Percentiles rank a stretch among this genome's conserved stretches.
phyloP scores from a whole-genome alignment of 2,888 invertebrate species.

The Tortricodes alternella region DNA sequence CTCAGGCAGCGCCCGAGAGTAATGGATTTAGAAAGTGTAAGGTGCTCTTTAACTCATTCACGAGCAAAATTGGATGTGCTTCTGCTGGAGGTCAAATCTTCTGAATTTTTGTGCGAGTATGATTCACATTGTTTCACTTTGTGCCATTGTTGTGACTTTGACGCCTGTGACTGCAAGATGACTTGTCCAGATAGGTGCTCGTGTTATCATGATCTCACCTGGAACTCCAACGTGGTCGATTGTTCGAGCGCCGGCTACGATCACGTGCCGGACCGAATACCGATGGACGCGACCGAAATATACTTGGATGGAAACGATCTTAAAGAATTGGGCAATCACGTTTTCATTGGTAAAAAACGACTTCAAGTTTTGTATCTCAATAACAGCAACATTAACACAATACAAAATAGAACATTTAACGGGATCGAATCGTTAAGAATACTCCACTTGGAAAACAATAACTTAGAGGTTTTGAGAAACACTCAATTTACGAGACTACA shows the following conservation, averaged over 20 bases:
- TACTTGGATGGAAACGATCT: slow-evolving; percentile 92
- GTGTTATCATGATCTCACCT: slow-evolving; percentile 93
- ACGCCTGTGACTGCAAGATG: slow-evolving; percentile 96
- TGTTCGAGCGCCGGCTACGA: slow-evolving; percentile 89
- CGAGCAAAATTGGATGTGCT: slow-evolving; percentile 84
- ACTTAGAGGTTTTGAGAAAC: slow-evolving; percentile 87
- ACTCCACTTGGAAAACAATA: slow-evolving; percentile 90
- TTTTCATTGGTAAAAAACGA: slow-evolving; percentile 93
- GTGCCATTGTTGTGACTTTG: slow-evolving; percentile 95
- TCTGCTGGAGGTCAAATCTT: slow-evolving; percentile 86
- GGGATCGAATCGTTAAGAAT: slow-evolving; percentile 88
- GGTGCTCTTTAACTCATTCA: slow-evolving; percentile 88
- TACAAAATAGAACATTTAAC: slow-evolving; percentile 92
- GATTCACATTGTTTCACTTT: slow-evolving; percentile 92
- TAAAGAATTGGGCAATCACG: slow-evolving; percentile 90
- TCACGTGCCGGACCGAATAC: slow-evolving; percentile 89
- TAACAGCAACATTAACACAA: slow-evolving; percentile 88
- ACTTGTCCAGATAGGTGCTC: slow-evolving; percentile 93
- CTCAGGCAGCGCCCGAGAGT: slow-evolving; percentile 89
- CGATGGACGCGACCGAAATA: slow-evolving; percentile 95
- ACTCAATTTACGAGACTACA: slow-evolving; percentile 90
- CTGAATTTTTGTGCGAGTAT: slow-evolving; percentile 92
- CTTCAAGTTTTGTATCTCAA: slow-evolving; percentile 90
- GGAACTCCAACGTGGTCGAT: slow-evolving; percentile 93
- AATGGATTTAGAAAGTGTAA: slow-evolving; percentile 90